Conservation (phyloP, 2,113 vertebrate genomes). For the Patagioenas fasciata region DNA sequence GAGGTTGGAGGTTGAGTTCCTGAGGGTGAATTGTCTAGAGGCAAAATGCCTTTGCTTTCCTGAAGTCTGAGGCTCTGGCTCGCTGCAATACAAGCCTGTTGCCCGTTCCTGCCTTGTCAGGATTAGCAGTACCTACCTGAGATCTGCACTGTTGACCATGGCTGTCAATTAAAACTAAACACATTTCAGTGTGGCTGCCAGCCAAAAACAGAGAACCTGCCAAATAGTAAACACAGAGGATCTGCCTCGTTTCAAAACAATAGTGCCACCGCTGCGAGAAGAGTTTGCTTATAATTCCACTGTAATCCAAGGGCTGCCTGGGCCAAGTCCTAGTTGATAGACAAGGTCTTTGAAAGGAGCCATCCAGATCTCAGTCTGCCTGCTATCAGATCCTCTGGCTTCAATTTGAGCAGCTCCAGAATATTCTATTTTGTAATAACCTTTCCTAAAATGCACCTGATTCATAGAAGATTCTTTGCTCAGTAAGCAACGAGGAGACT, state of each 20-base stretch:
- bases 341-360: not conserved
- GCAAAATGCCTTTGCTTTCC: not conserved
- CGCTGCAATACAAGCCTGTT: not conserved
- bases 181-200: constrained; percentile 69
- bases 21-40: not conserved
- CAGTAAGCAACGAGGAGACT: not conserved
- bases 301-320: not conserved
- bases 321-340: not conserved
- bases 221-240: constrained; percentile 76
- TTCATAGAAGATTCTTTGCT: not conserved
- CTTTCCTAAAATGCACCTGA: not conserved
- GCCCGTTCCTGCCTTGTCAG: constrained; percentile 23
- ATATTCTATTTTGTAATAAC: not conserved
- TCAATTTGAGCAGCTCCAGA: not conserved
- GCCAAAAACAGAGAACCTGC: constrained; percentile 78
- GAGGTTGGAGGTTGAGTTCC: not conserved
- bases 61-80: not conserved
- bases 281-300: not conserved
- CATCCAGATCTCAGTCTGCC: not conserved
- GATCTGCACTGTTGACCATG: constrained; percentile 73
- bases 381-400: not conserved
- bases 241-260: constrained; percentile 76
- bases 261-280: constrained; percentile 25
- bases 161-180: constrained; percentile 79
- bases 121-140: constrained; percentile 70